These are phyloP conservation scores for Botia kubotai DNA, from an alignment of 2,797 vertebrate species.

Conservation along the genomic window DNA sequence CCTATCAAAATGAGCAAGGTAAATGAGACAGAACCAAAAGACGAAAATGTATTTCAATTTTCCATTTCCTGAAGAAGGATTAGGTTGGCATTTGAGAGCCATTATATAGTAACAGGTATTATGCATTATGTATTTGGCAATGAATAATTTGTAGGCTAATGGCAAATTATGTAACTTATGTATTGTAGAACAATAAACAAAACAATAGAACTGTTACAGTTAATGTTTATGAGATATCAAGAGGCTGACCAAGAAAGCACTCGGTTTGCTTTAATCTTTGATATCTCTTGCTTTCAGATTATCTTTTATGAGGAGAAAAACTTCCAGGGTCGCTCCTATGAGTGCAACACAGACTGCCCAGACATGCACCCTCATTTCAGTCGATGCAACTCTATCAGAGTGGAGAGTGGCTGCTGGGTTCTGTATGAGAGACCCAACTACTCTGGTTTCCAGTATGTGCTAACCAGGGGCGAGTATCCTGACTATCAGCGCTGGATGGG, in stretches of 20 bases:
- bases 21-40: slow-evolving; percentile 30
- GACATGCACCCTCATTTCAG: slow-evolving; percentile 76
- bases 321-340: slow-evolving; percentile 75
- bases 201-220: background rate
- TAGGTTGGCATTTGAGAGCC: no score
- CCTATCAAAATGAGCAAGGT: slow-evolving; percentile 75
- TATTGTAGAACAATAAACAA: background rate
- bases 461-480: slow-evolving; percentile 75
- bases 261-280: background rate
- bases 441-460: slow-evolving; percentile 74
- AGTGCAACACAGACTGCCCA: slow-evolving; percentile 73
- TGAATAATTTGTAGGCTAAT: background rate
- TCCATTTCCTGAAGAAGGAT: no score
- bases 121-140: background rate
- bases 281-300: slow-evolving; percentile 63
- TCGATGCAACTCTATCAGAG: slow-evolving; percentile 75
- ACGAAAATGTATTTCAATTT: no score
- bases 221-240: no score
- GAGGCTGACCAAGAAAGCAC: no score
- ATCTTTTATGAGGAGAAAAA: slow-evolving; percentile 74
- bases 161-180: background rate
- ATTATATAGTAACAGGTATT: background rate
- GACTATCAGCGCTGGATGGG: slow-evolving; percentile 79
- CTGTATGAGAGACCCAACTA: slow-evolving; percentile 76
- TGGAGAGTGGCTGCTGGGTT: slow-evolving; percentile 77